Percentiles rank a stretch among this genome's conserved stretches.
Evolutionary conservation across 1,140 invertebrate genomes (phyloP).

Genomic region (Caenorhabditis inopinata): DNA sequence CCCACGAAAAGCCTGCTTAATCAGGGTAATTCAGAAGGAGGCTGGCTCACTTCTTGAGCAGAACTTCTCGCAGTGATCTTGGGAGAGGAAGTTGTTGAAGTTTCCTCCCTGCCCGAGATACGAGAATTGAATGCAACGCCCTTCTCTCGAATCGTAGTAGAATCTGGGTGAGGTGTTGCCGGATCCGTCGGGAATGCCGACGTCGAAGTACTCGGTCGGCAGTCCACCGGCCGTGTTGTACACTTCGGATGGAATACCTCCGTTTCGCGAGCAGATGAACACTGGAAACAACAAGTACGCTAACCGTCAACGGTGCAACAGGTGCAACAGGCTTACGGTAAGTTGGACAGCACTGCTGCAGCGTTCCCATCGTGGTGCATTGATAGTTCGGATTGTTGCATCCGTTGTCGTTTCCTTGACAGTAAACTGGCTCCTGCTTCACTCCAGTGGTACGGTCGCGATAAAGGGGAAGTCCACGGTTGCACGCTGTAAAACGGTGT

Average conservation of each 20-base stretch:
- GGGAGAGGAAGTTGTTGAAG: constrained; percentile 65
- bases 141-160: constrained; percentile 64
- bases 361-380: constrained; percentile 63
- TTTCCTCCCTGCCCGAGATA: constrained; percentile 65
- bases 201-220: constrained; percentile 64
- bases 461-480: constrained; percentile 64
- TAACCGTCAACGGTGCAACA: not conserved
- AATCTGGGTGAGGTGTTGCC: constrained; percentile 64
- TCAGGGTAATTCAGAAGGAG: too few species aligned
- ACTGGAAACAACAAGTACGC: constrained; percentile 31
- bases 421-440: constrained; percentile 65
- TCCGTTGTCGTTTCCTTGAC: constrained; percentile 65
- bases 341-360: constrained; percentile 65
- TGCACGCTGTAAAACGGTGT: constrained; percentile 56
- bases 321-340: constrained; percentile 51
- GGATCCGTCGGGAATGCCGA: constrained; percentile 62
- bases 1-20: too few species aligned
- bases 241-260: constrained; percentile 65
- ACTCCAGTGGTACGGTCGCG: constrained; percentile 64
- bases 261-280: constrained; percentile 63
- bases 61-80: constrained; percentile 66
- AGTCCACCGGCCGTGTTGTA: constrained; percentile 65
- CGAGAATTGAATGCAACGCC: constrained; percentile 64
- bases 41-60: constrained; percentile 62
- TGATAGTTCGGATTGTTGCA: constrained; percentile 66